phyloP scores from a whole-genome alignment of 2,113 vertebrate species.

The Oryzias javanicus region DNA sequence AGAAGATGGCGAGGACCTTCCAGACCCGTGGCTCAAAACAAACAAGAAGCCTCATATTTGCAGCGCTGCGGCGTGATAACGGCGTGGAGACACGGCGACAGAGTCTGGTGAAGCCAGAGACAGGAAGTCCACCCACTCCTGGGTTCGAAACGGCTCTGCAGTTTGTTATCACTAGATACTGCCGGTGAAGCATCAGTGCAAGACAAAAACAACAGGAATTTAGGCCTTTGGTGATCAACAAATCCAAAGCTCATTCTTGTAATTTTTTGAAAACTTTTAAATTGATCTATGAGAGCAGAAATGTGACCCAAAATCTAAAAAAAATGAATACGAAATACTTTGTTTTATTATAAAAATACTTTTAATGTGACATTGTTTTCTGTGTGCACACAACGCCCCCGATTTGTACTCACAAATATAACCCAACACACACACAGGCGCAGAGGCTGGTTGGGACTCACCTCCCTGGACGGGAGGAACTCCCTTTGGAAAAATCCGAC shows the following conservation, averaged over 20 bases:
- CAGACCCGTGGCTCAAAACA: constrained; percentile 56
- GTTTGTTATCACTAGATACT: constrained; percentile 51
- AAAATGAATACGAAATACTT: not conserved
- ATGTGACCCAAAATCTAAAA: not conserved
- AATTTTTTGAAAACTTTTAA: not conserved
- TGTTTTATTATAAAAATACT: not conserved
- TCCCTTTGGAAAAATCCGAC: constrained; percentile 75
- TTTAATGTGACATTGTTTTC: constrained; percentile 25
- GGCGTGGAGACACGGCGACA: constrained; percentile 26
- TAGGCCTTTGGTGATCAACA: not conserved
- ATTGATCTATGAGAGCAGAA: not conserved
- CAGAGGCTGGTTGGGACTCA: constrained; percentile 52
- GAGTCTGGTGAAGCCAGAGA: constrained; percentile 43
- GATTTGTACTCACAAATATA: not conserved
- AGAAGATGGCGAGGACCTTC: constrained; percentile 66
- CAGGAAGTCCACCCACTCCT: constrained; percentile 68
- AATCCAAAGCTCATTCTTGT: not conserved
- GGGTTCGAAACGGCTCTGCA: constrained; percentile 40
- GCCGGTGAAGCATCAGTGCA: constrained; percentile 27
- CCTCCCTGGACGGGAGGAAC: constrained; percentile 73
- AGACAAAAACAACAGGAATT: constrained; percentile 31
- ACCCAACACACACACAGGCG: constrained; percentile 28
- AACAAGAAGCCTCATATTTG: constrained; percentile 55
- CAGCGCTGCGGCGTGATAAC: constrained; percentile 51
- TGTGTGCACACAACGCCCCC: constrained; percentile 6